These are phyloP conservation scores for Cotesia chilonis DNA, from an alignment of 1,140 invertebrate species.

Conservation along the genomic window DNA sequence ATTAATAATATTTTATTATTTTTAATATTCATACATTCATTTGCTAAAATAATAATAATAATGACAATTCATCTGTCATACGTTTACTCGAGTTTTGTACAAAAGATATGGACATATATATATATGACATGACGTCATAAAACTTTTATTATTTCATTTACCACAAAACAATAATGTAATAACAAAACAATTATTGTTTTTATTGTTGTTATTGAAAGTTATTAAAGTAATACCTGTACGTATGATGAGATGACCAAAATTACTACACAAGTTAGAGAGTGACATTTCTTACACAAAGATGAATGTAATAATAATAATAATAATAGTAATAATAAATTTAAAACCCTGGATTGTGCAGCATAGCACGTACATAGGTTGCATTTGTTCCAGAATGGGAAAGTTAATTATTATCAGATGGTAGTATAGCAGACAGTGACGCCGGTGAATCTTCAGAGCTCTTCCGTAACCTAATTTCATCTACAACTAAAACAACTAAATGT, in stretches of 20 bases:
- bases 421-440: slow-evolving; percentile 22
- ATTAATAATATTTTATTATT: background rate
- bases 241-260: background rate
- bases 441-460: slow-evolving; percentile 29
- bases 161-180: background rate
- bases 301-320: background rate
- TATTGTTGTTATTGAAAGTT: too few species aligned
- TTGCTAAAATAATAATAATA: slow-evolving; percentile 3
- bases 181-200: background rate
- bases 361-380: slow-evolving; percentile 22
- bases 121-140: slow-evolving; percentile 12
- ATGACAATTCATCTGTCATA: slow-evolving; percentile 5
- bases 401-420: slow-evolving; percentile 48
- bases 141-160: background rate
- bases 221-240: background rate
- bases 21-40: background rate
- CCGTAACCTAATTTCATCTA: slow-evolving; percentile 31
- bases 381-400: slow-evolving; percentile 44
- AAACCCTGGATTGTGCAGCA: slow-evolving; percentile 1
- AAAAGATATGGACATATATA: background rate
- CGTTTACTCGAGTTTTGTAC: background rate
- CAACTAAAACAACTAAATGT: background rate
- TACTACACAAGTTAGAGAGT: background rate
- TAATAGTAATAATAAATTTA: slow-evolving; percentile 1
- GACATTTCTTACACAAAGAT: background rate